phyloP scores from a whole-genome alignment of 1,140 invertebrate genomes.

The Anoplolepis gracilipes region DNA sequence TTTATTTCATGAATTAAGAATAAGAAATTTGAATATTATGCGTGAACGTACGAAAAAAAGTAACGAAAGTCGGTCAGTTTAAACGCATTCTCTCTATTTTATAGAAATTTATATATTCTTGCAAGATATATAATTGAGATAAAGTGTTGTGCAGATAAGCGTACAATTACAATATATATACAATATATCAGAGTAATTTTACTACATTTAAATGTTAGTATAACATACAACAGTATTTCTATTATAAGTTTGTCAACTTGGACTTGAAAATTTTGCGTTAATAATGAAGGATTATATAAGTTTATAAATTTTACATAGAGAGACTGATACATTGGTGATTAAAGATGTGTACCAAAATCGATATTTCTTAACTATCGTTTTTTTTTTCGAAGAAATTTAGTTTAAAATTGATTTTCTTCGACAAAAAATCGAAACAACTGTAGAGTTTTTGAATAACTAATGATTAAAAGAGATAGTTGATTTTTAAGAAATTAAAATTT shows the following conservation, averaged over 20 bases:
- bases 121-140: conserved; percentile 32
- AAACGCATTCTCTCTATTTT: neutral
- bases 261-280: conserved; percentile 27
- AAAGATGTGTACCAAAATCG: conserved; percentile 20
- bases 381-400: neutral
- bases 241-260: conserved; percentile 2
- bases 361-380: conserved; percentile 7
- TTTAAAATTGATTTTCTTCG: neutral
- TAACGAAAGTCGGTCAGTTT: neutral
- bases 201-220: conserved; percentile 23
- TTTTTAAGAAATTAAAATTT: neutral
- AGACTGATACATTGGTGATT: conserved; percentile 61
- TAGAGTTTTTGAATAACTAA: neutral
- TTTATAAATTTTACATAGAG: conserved; percentile 50
- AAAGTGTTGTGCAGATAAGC: neutral
- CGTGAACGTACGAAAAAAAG: neutral
- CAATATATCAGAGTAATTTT: neutral
- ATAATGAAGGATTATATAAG: conserved; percentile 37
- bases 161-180: neutral
- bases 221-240: conserved; percentile 61
- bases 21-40: neutral
- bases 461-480: neutral
- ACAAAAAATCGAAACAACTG: neutral
- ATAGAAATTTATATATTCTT: neutral
- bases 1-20: too few species aligned